A percentile compares a stretch with the other conserved stretches of the same genome.
These are phyloP conservation scores for Galaxias olidus DNA, from an alignment of 2,797 vertebrate genomes.

Conservation along the genomic window DNA sequence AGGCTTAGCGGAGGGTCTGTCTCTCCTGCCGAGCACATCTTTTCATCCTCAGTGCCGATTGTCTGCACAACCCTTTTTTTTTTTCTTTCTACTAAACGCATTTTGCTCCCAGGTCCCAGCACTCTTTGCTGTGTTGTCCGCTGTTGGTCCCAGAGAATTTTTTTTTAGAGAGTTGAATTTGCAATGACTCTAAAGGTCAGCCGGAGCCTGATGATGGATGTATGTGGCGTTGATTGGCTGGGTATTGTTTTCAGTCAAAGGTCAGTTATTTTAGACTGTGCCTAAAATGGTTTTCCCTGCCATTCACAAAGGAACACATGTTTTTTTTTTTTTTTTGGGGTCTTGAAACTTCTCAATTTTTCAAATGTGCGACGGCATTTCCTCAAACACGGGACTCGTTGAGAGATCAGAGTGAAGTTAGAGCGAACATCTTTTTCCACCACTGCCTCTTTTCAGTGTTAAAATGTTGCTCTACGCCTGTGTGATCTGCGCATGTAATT, in stretches of 20 bases:
- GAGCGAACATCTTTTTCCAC: not conserved
- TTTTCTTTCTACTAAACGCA: constrained; percentile 6
- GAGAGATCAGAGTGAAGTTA: not conserved
- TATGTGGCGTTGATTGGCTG: constrained; percentile 42
- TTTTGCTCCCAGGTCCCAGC: constrained; percentile 25
- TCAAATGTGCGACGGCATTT: constrained; percentile 45
- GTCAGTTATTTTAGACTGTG: constrained; percentile 52
- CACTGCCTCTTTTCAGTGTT: not conserved
- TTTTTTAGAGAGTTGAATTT: constrained; percentile 17
- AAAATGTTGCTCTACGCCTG: not conserved
- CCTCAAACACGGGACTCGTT: not conserved
- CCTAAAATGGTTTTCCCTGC: constrained; percentile 8
- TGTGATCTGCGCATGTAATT: constrained; percentile 35
- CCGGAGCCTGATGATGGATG: constrained; percentile 28
- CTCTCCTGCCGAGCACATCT: constrained; percentile 23
- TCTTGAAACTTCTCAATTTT: constrained; percentile 22
- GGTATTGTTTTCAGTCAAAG: constrained; percentile 50
- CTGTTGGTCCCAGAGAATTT: constrained; percentile 18
- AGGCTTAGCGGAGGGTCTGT: constrained; percentile 11
- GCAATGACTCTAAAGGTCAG: constrained; percentile 19
- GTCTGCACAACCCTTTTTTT: no score
- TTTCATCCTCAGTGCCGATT: constrained; percentile 37
- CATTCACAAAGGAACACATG: constrained; percentile 40
- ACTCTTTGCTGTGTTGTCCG: constrained; percentile 20
- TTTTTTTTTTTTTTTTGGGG: constrained; percentile 43